These are phyloP conservation scores for Entosphenus tridentatus DNA, from an alignment of 2,113 vertebrate species.

Conservation along the genomic window DNA sequence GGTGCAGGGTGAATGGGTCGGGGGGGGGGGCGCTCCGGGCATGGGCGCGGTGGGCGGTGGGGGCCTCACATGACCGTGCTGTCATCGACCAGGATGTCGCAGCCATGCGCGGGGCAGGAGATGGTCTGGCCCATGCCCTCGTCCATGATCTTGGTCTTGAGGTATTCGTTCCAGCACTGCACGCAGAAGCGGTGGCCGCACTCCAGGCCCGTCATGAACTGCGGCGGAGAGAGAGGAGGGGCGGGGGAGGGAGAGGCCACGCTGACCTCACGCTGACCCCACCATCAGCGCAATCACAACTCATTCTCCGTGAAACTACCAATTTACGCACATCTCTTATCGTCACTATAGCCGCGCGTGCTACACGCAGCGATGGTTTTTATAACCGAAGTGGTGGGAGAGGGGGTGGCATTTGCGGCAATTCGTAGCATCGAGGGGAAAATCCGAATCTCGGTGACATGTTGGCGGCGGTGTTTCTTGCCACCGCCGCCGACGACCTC, in stretches of 20 bases:
- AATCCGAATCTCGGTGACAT: too few relatives aligned
- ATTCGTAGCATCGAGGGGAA: too few relatives aligned
- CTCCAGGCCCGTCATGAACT: conserved; percentile 97
- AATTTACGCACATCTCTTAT: neutral
- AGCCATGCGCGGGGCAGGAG: conserved; percentile 97
- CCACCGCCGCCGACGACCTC: too few relatives aligned
- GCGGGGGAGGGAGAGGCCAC: neutral
- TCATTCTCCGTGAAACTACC: neutral
- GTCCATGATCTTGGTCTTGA: conserved; percentile 99
- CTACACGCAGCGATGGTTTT: too few relatives aligned
- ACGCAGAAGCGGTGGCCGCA: conserved; percentile 99
- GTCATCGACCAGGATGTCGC: conserved; percentile 99
- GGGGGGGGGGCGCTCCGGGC: too few relatives aligned
- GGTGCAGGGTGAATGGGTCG: too few relatives aligned
- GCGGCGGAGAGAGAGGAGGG: conserved; percentile 16
- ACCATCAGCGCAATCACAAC: neutral
- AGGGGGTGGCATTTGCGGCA: too few relatives aligned
- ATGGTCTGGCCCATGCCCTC: conserved; percentile 99
- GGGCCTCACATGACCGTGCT: conserved; percentile 96
- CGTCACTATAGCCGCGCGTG: too few relatives aligned
- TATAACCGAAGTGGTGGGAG: too few relatives aligned
- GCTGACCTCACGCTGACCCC: too few relatives aligned
- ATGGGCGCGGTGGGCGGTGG: neutral
- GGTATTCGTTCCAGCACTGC: conserved; percentile 99
- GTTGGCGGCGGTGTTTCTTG: too few relatives aligned